Conservation (phyloP, 1,140 invertebrate species). For the Epicauta chinensis region DNA sequence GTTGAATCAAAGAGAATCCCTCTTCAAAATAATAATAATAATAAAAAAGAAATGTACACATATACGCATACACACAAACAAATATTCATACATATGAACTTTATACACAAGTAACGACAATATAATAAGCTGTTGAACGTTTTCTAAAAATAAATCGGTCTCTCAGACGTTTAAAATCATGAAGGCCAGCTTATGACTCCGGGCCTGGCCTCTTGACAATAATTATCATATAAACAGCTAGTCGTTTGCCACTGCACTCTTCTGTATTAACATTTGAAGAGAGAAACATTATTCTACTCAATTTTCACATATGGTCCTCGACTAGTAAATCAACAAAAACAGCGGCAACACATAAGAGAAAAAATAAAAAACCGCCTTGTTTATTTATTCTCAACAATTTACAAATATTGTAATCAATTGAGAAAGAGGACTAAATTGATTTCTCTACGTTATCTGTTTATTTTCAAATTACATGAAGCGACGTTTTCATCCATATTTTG, state of each 20-base stretch:
- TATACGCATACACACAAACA: no score
- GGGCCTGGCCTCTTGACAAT: conserved; percentile 19
- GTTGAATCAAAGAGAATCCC: no score
- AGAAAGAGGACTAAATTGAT: no score
- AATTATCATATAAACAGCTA: conserved; percentile 5
- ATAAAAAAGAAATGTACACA: no score
- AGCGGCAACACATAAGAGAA: not conserved
- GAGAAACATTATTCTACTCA: not conserved
- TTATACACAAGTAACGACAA: conserved; percentile 15
- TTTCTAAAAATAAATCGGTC: conserved; percentile 23
- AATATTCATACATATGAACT: no score
- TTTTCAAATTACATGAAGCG: no score
- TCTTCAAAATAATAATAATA: no score
- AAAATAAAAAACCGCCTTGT: not conserved
- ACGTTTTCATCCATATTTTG: no score
- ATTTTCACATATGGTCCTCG: not conserved
- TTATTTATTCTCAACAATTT: no score
- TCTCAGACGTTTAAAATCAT: conserved; percentile 25
- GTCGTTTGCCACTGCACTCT: not conserved
- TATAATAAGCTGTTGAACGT: conserved; percentile 24
- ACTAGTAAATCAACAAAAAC: not conserved
- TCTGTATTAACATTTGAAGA: not conserved
- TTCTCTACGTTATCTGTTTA: no score
- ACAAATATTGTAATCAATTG: no score
- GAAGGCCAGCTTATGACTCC: conserved; percentile 20